Evolutionary conservation across 2,888 invertebrate species (phyloP), one percentile per base, ranked within the genome.

Genomic region (Malachius bipustulatus): DNA sequence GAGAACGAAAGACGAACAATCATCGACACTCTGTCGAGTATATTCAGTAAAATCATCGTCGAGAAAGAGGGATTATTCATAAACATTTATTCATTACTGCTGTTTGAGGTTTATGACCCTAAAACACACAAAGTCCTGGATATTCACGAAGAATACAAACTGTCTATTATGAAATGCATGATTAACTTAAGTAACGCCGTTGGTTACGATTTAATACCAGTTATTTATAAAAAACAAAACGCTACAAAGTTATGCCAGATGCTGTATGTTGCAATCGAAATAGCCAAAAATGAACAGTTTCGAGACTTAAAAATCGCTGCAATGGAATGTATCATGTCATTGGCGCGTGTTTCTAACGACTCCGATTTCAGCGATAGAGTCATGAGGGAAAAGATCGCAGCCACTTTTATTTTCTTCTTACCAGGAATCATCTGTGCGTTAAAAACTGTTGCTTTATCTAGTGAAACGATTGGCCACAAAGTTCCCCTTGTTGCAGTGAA

Each of bases 221-320:
- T 56, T 24, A 60, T 79, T 36, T 79, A 76, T 46, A 57, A 63
- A 13, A 64, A 71, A 39, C 63, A 69, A 34, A 66, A 75, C 40
- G 66, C 71, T 2, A 64, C 73, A 1, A 62, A 74, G 46, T 50
- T 83, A 30, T 76, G 77, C 2, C 75, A 78, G 51, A 71, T 76
- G 32, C 64, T 83, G 30, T 75, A 73, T 47, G 66, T 76, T 1
- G 67, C 75, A 10, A 63, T 78, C 2, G 73, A 76, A 46, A 60
- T 83, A 11, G 75, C 79, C 6, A 73, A 74, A 53, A 57, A 63
- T 19, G 83, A 84, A 54, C 77, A 71, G 52, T 69, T 74, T 26
- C 64, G 69, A 24, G 57, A 67, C 29, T 59, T 85, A 9, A 73
- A 72, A 54, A 54, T 64, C 34, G 51, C 61, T 29, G 66, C 73